Conservation (phyloP, 1,140 invertebrate species). For the Drosophila parvula region DNA sequence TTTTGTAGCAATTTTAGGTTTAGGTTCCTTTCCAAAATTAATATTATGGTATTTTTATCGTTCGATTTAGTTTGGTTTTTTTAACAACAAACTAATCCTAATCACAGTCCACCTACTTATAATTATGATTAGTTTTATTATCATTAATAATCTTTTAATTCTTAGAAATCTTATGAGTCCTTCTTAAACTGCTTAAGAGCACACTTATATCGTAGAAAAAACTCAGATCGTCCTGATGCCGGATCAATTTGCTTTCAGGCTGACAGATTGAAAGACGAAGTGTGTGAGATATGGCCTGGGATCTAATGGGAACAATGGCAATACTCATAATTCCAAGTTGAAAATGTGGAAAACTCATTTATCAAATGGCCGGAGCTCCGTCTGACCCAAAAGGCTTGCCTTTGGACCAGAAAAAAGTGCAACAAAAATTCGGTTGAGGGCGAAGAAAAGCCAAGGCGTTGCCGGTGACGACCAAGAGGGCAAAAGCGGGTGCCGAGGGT, state of each 20-base stretch:
- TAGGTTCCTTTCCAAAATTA: not conserved
- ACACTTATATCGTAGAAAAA: not conserved
- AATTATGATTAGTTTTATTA: no score
- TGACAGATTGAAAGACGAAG: conserved; percentile 46
- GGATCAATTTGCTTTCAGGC: conserved; percentile 45
- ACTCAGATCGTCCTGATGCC: conserved; percentile 2
- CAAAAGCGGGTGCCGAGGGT: conserved; percentile 1
- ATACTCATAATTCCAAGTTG: conserved; percentile 62
- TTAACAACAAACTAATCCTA: not conserved
- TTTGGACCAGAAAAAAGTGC: conserved; percentile 49
- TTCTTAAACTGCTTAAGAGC: not conserved
- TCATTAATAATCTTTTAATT: no score
- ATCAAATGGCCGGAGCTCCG: conserved; percentile 66
- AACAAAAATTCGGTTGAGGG: conserved; percentile 71
- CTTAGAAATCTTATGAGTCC: not conserved
- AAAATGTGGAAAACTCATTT: conserved; percentile 77
- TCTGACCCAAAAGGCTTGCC: conserved; percentile 37
- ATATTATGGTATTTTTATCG: not conserved
- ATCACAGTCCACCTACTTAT: not conserved
- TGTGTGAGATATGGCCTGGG: conserved; percentile 28
- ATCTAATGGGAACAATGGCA: conserved; percentile 39
- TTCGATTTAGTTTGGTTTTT: not conserved
- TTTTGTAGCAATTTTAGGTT: conserved; percentile 5
- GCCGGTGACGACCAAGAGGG: conserved; percentile 16
- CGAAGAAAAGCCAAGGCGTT: conserved; percentile 32